Evolutionary conservation across 1,140 invertebrate species (phyloP).

Genomic region (Caenorhabditis remanei): DNA sequence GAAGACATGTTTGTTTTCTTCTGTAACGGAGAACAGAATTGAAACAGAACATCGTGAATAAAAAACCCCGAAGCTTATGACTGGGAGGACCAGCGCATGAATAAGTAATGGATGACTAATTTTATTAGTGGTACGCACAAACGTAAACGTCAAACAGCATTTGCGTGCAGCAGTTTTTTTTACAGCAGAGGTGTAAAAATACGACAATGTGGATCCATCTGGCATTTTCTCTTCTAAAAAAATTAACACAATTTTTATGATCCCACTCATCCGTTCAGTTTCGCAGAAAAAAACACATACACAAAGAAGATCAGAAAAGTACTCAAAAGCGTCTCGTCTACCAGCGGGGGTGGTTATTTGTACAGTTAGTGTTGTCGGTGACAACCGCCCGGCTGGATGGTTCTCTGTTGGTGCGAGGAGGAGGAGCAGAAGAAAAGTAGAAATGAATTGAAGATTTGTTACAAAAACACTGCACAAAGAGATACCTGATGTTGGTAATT

Average conservation of each 20-base stretch:
- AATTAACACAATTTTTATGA: not conserved
- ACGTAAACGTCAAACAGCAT: not conserved
- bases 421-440: not conserved
- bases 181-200: not conserved
- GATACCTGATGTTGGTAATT: not conserved
- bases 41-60: not conserved
- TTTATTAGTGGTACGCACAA: slow-evolving; percentile 28
- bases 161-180: not conserved
- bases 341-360: slow-evolving; percentile 38
- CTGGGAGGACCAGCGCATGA: not conserved
- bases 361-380: slow-evolving; percentile 46
- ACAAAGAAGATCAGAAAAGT: slow-evolving; percentile 15
- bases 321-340: slow-evolving; percentile 41
- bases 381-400: slow-evolving; percentile 17
- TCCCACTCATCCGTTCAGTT: not conserved
- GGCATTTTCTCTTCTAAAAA: not conserved
- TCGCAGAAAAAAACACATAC: slow-evolving; percentile 10
- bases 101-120: slow-evolving; percentile 36
- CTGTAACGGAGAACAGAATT: not conserved
- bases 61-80: not conserved
- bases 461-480: not conserved
- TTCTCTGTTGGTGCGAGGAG: slow-evolving; percentile 11
- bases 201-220: slow-evolving; percentile 12
- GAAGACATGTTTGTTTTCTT: slow-evolving; percentile 12
- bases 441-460: not conserved